phyloP scores from a whole-genome alignment of 2,888 invertebrate species.

The Fabriciana adippe region DNA sequence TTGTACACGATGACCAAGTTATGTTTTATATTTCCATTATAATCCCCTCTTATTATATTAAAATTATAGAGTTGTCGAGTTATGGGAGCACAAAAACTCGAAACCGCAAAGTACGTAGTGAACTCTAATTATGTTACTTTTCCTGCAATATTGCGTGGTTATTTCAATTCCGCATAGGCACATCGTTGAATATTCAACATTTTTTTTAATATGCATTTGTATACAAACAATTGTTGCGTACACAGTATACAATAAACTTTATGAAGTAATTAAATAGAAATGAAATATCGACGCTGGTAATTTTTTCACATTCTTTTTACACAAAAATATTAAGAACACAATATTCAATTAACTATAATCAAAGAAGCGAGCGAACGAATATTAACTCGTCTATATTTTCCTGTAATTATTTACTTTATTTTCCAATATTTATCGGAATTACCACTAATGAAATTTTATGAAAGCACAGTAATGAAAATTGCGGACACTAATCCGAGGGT shows the following conservation, averaged over 20 bases:
- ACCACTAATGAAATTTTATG: conserved; percentile 14
- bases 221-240: conserved; percentile 10
- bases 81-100: too few species aligned
- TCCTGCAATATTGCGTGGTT: conserved; percentile 8
- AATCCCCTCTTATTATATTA: too few species aligned
- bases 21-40: too few species aligned
- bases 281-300: neutral
- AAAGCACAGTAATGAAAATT: conserved; percentile 5
- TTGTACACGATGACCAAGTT: too few species aligned
- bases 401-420: neutral
- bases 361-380: too few species aligned
- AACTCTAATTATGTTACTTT: neutral
- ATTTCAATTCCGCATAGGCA: conserved; percentile 14
- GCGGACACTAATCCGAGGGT: conserved; percentile 19
- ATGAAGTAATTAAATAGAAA: conserved; percentile 12
- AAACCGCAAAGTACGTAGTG: too few species aligned
- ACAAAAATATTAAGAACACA: too few species aligned
- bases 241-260: neutral
- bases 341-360: too few species aligned
- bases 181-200: conserved; percentile 18
- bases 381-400: too few species aligned
- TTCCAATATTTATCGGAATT: neutral
- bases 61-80: too few species aligned
- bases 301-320: too few species aligned
- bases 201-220: conserved; percentile 15